Evolutionary conservation across 2,113 vertebrate species (phyloP).

Genomic region (Pseudopipra pipra): DNA sequence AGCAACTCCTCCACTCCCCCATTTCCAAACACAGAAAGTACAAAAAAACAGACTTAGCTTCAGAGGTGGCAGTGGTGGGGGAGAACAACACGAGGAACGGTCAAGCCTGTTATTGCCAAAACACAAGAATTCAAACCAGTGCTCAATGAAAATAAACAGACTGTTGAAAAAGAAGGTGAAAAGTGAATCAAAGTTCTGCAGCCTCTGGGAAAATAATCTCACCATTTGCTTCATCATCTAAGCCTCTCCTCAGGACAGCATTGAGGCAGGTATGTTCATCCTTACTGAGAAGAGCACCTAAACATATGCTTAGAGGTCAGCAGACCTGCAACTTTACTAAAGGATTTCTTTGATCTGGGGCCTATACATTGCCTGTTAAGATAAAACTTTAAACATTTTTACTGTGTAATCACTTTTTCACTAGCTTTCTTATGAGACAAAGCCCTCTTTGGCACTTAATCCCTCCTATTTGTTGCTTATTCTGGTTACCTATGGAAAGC

Average conservation of each 20-base stretch:
- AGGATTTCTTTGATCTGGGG: not conserved
- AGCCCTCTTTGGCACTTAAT: not conserved
- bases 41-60: slow-evolving; percentile 51
- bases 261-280: not conserved
- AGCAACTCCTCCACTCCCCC: slow-evolving; percentile 14
- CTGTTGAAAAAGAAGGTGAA: slow-evolving; percentile 26
- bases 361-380: rapidly evolving
- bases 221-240: not conserved
- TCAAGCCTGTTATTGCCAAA: slow-evolving; percentile 59
- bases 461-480: not conserved
- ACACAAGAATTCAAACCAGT: slow-evolving; percentile 3
- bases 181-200: slow-evolving; percentile 1
- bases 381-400: not conserved
- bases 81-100: slow-evolving; percentile 36
- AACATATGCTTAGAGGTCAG: not conserved
- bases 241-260: not conserved
- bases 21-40: slow-evolving; percentile 60
- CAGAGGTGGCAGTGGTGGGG: slow-evolving; percentile 35
- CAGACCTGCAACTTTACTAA: not conserved
- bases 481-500: not conserved
- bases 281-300: not conserved
- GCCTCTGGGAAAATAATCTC: not conserved
- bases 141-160: slow-evolving; percentile 43
- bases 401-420: not conserved
- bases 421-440: not conserved